Conservation (phyloP, 2,113 vertebrate genomes). For the Hippocampus zosterae region DNA sequence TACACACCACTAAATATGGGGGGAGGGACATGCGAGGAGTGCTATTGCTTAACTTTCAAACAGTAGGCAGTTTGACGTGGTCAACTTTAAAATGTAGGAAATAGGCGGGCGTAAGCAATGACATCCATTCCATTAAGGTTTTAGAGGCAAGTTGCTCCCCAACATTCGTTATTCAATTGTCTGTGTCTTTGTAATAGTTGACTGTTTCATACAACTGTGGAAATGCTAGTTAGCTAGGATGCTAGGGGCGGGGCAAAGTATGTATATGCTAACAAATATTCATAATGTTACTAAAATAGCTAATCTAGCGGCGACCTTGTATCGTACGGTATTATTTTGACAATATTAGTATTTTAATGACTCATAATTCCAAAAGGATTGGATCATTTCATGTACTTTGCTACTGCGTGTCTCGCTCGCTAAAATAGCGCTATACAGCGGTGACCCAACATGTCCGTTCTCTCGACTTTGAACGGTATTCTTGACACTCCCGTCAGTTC, state of each 20-base stretch:
- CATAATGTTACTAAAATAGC: not conserved
- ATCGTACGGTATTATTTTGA: not conserved
- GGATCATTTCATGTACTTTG: not conserved
- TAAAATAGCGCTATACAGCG: conserved; percentile 15
- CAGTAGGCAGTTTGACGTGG: not conserved
- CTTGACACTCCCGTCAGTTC: conserved; percentile 19
- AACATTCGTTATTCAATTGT: not conserved
- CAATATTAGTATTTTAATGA: not conserved
- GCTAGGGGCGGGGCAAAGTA: too few species aligned
- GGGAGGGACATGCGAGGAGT: not conserved
- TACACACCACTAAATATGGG: not conserved
- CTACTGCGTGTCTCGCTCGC: not conserved
- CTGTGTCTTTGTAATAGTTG: not conserved
- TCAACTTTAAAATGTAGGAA: not conserved
- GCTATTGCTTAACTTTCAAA: not conserved
- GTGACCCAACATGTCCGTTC: conserved; percentile 35
- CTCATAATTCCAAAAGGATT: not conserved
- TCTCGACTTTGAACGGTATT: conserved; percentile 19
- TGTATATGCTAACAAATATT: not conserved
- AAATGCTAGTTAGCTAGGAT: too few species aligned
- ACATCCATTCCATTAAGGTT: not conserved
- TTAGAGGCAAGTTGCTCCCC: not conserved
- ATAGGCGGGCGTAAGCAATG: not conserved
- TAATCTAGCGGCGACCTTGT: not conserved
- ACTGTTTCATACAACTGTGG: too few species aligned